A percentile compares a stretch with the other conserved stretches of the same genome.
Conservation (phyloP, 2,113 vertebrate genomes). For the Nothoprocta pentlandii region DNA sequence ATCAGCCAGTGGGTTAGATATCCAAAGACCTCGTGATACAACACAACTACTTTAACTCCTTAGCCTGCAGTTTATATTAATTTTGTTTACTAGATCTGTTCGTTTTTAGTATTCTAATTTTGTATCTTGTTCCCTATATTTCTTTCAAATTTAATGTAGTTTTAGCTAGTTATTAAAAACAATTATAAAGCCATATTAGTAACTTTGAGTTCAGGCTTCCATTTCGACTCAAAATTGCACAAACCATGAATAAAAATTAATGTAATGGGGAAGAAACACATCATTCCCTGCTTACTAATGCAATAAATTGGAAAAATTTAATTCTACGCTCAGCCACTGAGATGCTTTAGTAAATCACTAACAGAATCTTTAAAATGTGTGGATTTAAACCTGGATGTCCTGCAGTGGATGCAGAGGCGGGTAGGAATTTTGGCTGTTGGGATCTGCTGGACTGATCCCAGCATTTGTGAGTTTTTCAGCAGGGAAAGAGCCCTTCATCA, state of each 20-base stretch:
- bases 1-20: slow-evolving; percentile 23
- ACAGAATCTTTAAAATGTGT: background rate
- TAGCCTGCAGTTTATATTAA: background rate
- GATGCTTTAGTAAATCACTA: background rate
- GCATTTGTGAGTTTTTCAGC: background rate
- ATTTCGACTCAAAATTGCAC: background rate
- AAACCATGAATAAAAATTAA: background rate
- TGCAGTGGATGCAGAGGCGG: background rate
- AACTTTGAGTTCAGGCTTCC: slow-evolving; percentile 1
- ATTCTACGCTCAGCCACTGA: background rate
- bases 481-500: background rate
- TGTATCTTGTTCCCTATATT: background rate
- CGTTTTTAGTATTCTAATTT: background rate
- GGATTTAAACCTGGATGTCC: background rate
- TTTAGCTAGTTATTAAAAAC: slow-evolving; percentile 3
- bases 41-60: slow-evolving; percentile 36
- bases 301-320: background rate
- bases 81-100: slow-evolving; percentile 31
- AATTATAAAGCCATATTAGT: background rate
- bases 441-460: background rate
- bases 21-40: slow-evolving; percentile 1
- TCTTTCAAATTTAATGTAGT: background rate
- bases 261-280: background rate
- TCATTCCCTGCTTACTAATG: background rate
- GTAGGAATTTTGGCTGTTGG: background rate